These are phyloP conservation scores for Nemoura dubitans DNA, from an alignment of 2,888 invertebrate species.

Conservation along the genomic window DNA sequence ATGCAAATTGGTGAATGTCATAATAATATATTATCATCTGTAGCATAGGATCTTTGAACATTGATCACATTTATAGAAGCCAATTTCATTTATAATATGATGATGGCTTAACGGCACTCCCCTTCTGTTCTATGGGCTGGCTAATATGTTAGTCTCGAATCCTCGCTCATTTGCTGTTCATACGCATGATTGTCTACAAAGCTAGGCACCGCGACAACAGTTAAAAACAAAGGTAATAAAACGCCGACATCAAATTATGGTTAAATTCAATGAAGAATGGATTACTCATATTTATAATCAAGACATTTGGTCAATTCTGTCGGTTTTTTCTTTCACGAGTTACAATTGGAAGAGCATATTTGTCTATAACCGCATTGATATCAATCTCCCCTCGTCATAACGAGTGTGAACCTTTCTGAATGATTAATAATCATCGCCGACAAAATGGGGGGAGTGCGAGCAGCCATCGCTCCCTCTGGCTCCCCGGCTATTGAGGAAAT, in stretches of 20 bases:
- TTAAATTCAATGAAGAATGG: not conserved
- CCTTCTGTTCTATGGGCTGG: not conserved
- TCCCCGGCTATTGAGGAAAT: conserved; percentile 26
- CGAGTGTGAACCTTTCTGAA: conserved; percentile 30
- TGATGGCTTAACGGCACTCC: not conserved
- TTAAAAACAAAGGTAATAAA: not conserved
- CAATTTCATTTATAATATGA: not conserved
- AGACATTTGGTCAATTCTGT: not conserved
- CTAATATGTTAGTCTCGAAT: not conserved
- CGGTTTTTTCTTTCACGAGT: not conserved
- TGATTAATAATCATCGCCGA: conserved; percentile 33
- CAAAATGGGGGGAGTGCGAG: not conserved
- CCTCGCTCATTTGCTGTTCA: not conserved
- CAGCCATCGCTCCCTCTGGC: not conserved
- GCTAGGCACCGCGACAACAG: not conserved
- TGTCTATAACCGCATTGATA: conserved; percentile 3
- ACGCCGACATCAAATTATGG: not conserved
- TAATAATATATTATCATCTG: not conserved
- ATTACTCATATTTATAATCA: not conserved
- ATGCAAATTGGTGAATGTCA: not conserved
- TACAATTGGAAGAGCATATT: not conserved
- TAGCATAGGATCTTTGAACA: not conserved
- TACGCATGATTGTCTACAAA: not conserved
- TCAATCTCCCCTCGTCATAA: conserved; percentile 23
- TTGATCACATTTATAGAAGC: not conserved